Conservation (phyloP, 2,113 vertebrate species). For the Ceyx cyanopectus region DNA sequence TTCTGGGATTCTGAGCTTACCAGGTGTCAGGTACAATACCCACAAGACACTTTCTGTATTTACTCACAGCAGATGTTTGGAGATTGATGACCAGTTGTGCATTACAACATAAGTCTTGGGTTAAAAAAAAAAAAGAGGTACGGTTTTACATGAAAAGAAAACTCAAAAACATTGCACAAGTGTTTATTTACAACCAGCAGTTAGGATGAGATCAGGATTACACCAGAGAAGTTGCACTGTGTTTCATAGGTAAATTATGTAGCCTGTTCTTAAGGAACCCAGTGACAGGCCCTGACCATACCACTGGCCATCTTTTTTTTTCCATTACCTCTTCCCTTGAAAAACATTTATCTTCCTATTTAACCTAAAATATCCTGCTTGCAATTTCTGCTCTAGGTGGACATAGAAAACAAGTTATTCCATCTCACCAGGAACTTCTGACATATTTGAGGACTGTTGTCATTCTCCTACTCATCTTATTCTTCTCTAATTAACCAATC, state of each 20-base stretch:
- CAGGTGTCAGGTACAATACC: background rate
- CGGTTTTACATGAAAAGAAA: background rate
- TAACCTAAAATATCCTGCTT: background rate
- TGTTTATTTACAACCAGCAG: background rate
- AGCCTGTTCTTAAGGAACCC: background rate
- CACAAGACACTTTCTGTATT: background rate
- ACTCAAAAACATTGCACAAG: slow-evolving; percentile 17
- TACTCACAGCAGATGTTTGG: background rate
- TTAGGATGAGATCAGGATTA: slow-evolving; percentile 14
- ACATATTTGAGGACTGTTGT: background rate
- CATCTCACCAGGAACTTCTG: background rate
- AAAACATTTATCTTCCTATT: background rate
- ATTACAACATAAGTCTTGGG: background rate
- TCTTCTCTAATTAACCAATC: background rate
- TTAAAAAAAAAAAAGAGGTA: background rate
- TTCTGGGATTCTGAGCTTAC: background rate
- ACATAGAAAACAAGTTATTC: background rate
- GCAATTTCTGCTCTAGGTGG: background rate
- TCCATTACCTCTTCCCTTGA: background rate
- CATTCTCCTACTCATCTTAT: background rate
- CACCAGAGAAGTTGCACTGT: background rate
- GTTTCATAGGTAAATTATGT: background rate
- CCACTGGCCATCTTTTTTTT: background rate
- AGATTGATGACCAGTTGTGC: background rate
- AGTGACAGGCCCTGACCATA: background rate